A percentile compares a stretch with the other conserved stretches of the same genome.
These are phyloP conservation scores for Baccha elongata DNA, from an alignment of 2,888 invertebrate genomes.

Conservation along the genomic window DNA sequence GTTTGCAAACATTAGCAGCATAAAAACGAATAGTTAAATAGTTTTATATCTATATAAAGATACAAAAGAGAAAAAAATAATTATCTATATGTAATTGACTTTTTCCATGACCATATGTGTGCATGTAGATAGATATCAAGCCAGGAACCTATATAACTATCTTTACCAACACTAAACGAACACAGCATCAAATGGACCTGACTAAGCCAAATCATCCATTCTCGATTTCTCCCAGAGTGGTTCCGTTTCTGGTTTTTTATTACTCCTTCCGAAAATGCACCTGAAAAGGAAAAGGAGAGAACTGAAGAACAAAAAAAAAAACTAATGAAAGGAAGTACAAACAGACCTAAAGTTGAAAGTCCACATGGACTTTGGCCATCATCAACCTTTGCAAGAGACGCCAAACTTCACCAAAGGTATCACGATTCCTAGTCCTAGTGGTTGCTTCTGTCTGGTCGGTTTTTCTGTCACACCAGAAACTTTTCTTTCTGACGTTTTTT, in stretches of 20 bases:
- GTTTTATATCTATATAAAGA: too few species aligned
- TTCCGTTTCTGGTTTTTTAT: conserved; percentile 43
- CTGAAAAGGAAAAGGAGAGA: neutral
- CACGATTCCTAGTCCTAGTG: neutral
- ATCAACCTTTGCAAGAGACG: conserved; percentile 32
- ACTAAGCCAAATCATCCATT: conserved; percentile 8
- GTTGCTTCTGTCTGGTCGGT: conserved; percentile 13
- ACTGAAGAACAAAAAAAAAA: neutral
- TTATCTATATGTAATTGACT: conserved; percentile 63
- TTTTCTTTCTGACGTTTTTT: conserved; percentile 14
- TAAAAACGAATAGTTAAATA: conserved; percentile 18
- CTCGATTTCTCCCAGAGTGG: conserved; percentile 19
- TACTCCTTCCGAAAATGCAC: conserved; percentile 48
- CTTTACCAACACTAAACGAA: conserved; percentile 15
- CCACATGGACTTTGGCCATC: conserved; percentile 42
- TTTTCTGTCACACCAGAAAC: conserved; percentile 41
- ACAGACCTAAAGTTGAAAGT: conserved; percentile 41
- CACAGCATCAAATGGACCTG: conserved; percentile 37
- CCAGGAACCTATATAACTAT: neutral
- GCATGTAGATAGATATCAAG: neutral
- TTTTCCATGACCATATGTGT: conserved; percentile 34
- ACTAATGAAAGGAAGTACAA: conserved; percentile 9
- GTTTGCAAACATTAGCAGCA: conserved; percentile 23
- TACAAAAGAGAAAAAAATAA: conserved; percentile 21
- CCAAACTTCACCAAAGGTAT: conserved; percentile 7